These are phyloP conservation scores for Pangasianodon gigas DNA, from an alignment of 2,113 vertebrate genomes.

Conservation along the genomic window DNA sequence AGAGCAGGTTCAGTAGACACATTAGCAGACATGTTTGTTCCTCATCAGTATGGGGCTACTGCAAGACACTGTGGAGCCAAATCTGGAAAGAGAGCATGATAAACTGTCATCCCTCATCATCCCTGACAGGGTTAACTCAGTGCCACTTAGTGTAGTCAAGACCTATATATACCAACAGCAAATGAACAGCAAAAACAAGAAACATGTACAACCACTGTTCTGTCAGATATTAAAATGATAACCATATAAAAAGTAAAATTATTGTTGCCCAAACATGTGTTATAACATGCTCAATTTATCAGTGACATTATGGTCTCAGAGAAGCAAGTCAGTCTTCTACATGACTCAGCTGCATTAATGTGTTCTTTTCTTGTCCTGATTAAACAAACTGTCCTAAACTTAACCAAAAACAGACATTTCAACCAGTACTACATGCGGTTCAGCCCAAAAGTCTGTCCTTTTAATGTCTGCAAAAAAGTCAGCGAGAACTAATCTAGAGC, in stretches of 20 bases:
- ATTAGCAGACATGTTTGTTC: constrained; percentile 22
- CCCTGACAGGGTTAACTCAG: not conserved
- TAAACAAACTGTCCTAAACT: not conserved
- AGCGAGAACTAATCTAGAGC: too few relatives aligned
- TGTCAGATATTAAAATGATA: not conserved
- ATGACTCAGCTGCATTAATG: not conserved
- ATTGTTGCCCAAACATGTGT: not conserved
- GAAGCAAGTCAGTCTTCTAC: not conserved
- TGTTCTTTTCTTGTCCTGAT: not conserved
- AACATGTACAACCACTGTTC: not conserved
- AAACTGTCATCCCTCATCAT: not conserved
- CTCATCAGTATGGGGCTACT: constrained; percentile 8
- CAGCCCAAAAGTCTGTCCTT: too few relatives aligned
- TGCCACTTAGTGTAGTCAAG: not conserved
- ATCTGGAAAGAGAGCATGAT: constrained; percentile 24
- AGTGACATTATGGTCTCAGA: not conserved
- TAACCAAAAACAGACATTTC: not conserved
- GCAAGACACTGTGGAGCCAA: not conserved
- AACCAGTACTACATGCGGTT: too few relatives aligned
- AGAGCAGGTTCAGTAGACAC: constrained; percentile 1
- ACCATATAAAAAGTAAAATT: not conserved
- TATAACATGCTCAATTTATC: not conserved
- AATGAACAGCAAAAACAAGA: not conserved
- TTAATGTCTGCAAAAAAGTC: too few relatives aligned
- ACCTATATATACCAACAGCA: not conserved